Evolutionary conservation across 2,888 invertebrate genomes (phyloP).

Genomic region (Eristalinus aeneus): DNA sequence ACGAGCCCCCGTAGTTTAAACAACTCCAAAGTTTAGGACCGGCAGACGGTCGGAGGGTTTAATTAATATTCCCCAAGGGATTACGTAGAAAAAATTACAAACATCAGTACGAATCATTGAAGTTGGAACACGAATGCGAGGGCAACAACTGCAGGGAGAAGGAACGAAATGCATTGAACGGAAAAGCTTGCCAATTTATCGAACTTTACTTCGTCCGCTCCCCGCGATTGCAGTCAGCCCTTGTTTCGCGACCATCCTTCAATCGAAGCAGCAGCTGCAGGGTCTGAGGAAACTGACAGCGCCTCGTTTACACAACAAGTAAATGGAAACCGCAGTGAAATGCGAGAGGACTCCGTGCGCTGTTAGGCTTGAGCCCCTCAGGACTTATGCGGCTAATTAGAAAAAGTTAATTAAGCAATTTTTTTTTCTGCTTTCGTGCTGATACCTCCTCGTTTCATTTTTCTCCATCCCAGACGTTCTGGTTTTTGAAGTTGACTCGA

Average conservation of each 20-base stretch:
- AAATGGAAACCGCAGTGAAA: constrained; percentile 12
- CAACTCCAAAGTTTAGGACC: not conserved
- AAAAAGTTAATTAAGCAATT: constrained; percentile 48
- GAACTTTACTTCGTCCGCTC: constrained; percentile 37
- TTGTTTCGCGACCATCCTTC: not conserved
- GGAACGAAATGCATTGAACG: constrained; percentile 38
- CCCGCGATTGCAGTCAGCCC: not conserved
- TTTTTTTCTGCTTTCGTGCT: not conserved
- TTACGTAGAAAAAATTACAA: not conserved
- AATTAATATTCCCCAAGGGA: not conserved
- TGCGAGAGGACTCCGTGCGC: not conserved
- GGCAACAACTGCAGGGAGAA: constrained; percentile 7
- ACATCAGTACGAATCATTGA: not conserved
- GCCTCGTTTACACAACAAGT: not conserved
- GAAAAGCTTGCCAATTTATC: constrained; percentile 51
- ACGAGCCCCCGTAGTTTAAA: not conserved
- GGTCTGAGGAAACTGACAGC: not conserved
- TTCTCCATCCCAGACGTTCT: not conserved
- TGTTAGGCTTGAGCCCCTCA: not conserved
- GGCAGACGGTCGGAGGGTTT: not conserved
- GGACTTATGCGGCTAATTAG: constrained; percentile 43
- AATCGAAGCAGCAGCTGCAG: not conserved
- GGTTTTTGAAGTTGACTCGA: constrained; percentile 1
- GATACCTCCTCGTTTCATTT: not conserved
- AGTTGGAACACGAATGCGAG: not conserved